Percentiles rank a stretch among this genome's conserved stretches.
Conservation (phyloP, 2,113 vertebrate species). For the Bos javanicus region DNA sequence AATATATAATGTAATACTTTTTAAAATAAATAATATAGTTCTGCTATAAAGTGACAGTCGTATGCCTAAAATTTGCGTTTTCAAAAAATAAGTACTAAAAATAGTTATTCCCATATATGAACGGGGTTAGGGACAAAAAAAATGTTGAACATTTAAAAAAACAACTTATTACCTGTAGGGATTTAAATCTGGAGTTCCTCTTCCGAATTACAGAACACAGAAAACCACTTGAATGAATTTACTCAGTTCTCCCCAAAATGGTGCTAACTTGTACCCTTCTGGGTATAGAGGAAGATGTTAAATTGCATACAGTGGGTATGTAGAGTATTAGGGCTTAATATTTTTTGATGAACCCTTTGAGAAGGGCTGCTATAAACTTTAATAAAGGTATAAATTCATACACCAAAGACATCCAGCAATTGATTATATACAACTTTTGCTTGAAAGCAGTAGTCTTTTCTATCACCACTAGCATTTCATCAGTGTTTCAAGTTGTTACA, state of each 20-base stretch:
- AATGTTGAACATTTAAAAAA: neutral
- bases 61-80: neutral
- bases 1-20: neutral
- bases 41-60: neutral
- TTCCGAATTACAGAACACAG: neutral
- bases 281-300: neutral
- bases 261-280: neutral
- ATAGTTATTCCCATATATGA: neutral
- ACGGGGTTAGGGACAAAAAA: neutral
- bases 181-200: neutral
- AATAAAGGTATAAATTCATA: neutral
- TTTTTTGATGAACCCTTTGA: neutral
- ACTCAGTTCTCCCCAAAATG: neutral
- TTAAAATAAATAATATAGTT: neutral
- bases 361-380: neutral
- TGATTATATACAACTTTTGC: neutral
- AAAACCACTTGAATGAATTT: conserved; percentile 2
- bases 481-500: neutral
- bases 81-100: conserved; percentile 5
- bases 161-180: neutral
- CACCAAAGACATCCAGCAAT: neutral
- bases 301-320: neutral
- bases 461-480: neutral
- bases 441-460: neutral
- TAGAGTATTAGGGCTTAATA: neutral